Evolutionary conservation across 2,888 invertebrate species (phyloP).

Genomic region (Drosophila basisetae): DNA sequence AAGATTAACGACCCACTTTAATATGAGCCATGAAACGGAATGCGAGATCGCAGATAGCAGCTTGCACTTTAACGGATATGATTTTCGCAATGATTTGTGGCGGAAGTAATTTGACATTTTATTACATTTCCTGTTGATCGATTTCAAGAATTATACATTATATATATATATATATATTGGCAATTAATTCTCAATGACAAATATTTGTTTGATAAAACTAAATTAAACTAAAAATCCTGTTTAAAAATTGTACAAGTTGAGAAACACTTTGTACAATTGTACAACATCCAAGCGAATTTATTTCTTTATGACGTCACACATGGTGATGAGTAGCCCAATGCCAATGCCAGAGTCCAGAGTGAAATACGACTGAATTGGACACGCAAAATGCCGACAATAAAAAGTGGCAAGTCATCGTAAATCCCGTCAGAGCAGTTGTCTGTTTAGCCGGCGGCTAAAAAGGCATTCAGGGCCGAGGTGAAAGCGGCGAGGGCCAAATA

Average conservation of each 20-base stretch:
- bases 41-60: conserved; percentile 40
- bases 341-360: not conserved
- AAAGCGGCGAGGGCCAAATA: conserved; percentile 29
- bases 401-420: conserved; percentile 63
- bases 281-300: not conserved
- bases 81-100: not conserved
- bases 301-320: conserved; percentile 27
- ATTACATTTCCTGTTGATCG: not conserved
- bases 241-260: not conserved
- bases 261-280: not conserved
- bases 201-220: not conserved
- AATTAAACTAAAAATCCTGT: not conserved
- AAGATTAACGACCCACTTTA: conserved; percentile 36
- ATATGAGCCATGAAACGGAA: conserved; percentile 22
- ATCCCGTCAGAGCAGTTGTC: conserved; percentile 45
- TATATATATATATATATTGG: not conserved
- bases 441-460: conserved; percentile 65
- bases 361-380: conserved; percentile 35
- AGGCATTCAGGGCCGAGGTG: conserved; percentile 48
- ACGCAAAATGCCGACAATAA: conserved; percentile 47
- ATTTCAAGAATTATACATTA: not conserved
- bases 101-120: not conserved
- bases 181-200: not conserved
- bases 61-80: conserved; percentile 12
- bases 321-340: conserved; percentile 33